Conservation (phyloP, 2,113 vertebrate genomes). For the Ursus arctos region DNA sequence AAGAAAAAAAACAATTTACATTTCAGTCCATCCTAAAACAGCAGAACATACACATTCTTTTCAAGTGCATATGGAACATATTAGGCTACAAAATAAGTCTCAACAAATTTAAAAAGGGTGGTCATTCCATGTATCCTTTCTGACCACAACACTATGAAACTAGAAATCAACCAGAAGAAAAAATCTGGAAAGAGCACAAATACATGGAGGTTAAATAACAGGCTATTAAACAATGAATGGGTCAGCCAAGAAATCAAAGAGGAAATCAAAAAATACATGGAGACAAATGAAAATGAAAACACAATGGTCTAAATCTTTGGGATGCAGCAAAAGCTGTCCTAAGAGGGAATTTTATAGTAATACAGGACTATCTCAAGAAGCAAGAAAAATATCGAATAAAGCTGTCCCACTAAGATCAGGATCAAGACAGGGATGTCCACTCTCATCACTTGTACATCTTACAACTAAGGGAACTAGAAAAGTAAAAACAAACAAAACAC, state of each 20-base stretch:
- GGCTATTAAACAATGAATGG: neutral
- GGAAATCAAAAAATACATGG: neutral
- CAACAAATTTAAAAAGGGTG: neutral
- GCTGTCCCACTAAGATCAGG: no score
- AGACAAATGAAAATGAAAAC: neutral
- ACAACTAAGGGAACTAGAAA: neutral
- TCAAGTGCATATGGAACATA: neutral
- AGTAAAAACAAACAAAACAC: neutral
- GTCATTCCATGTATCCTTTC: neutral
- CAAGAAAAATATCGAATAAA: neutral
- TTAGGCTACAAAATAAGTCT: neutral
- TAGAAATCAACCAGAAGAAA: neutral
- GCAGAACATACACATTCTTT: neutral
- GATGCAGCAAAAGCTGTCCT: neutral
- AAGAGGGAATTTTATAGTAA: neutral
- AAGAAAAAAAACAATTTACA: neutral
- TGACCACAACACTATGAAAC: neutral
- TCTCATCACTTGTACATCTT: neutral
- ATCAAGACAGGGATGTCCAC: no score
- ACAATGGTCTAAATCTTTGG: neutral
- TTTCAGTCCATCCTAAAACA: neutral
- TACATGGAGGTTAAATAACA: neutral
- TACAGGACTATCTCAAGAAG: neutral
- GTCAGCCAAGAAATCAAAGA: neutral
- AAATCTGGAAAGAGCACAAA: neutral